Evolutionary conservation across 2,113 vertebrate species (phyloP).

Genomic region (Xerus inauris): DNA sequence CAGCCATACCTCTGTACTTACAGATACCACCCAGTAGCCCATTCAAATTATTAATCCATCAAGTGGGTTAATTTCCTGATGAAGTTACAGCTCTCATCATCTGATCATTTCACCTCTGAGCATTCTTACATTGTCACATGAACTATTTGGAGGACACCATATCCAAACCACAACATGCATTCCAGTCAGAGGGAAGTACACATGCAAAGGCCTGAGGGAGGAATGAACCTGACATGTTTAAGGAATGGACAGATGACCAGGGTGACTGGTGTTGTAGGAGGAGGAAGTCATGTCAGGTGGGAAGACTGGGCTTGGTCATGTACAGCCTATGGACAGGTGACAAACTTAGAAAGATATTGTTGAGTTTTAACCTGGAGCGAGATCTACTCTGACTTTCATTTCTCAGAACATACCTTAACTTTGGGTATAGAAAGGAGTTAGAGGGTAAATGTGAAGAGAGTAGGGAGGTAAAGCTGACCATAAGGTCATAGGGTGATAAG

Average conservation of each 20-base stretch:
- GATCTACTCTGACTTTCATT: neutral
- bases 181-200: too few species aligned
- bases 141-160: too few species aligned
- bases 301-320: neutral
- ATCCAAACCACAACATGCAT: too few species aligned
- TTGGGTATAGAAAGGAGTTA: neutral
- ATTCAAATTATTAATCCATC: too few species aligned
- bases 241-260: neutral
- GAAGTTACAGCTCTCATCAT: too few species aligned
- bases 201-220: neutral
- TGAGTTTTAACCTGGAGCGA: neutral
- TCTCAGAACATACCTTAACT: neutral
- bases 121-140: too few species aligned
- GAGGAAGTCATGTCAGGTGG: neutral
- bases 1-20: too few species aligned
- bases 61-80: too few species aligned
- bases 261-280: neutral
- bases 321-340: neutral
- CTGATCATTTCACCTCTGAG: too few species aligned
- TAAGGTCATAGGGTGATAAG: neutral
- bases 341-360: neutral
- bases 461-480: neutral
- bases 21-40: too few species aligned
- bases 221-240: neutral
- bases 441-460: neutral